Conservation (phyloP, 2,797 vertebrate species). For the Argyrosomus regius region DNA sequence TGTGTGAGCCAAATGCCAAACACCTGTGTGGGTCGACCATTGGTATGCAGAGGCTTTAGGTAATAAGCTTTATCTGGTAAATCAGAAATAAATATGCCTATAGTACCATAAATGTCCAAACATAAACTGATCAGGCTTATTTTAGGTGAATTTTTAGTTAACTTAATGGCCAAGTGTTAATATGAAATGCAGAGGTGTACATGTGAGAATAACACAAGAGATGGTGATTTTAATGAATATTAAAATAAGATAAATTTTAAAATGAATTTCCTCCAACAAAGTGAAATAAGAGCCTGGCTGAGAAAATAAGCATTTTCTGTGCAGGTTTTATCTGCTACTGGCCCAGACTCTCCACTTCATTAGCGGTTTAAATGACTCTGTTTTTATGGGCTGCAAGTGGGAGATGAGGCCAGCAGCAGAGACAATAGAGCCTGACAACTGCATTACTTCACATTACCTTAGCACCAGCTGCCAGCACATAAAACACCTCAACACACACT, state of each 20-base stretch:
- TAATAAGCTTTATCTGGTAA: not conserved
- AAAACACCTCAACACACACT: constrained; percentile 72
- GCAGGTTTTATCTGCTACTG: constrained; percentile 73
- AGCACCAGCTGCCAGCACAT: constrained; percentile 77
- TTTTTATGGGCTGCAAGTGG: constrained; percentile 79
- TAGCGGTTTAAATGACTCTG: constrained; percentile 79
- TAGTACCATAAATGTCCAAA: not conserved
- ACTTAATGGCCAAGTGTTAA: not conserved
- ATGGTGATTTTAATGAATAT: not conserved
- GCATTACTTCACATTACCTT: constrained; percentile 82
- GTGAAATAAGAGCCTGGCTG: constrained; percentile 45
- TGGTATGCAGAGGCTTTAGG: not conserved
- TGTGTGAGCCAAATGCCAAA: not conserved
- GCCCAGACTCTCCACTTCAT: constrained; percentile 81
- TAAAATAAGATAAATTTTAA: not conserved
- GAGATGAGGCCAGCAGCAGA: constrained; percentile 76
- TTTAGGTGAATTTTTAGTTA: not conserved
- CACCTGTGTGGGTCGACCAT: no score
- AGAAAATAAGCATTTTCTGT: constrained; percentile 45
- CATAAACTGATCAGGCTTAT: not conserved
- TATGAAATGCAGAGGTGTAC: not conserved
- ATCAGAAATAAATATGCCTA: not conserved
- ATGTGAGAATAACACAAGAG: not conserved
- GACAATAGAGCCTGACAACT: constrained; percentile 81
- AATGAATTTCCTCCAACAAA: constrained; percentile 28